Evolutionary conservation across 92 coral and sea anemone species (phyloP), one percentile per base, ranked within the genome.

Genomic region (Epizoanthus stellaris): DNA sequence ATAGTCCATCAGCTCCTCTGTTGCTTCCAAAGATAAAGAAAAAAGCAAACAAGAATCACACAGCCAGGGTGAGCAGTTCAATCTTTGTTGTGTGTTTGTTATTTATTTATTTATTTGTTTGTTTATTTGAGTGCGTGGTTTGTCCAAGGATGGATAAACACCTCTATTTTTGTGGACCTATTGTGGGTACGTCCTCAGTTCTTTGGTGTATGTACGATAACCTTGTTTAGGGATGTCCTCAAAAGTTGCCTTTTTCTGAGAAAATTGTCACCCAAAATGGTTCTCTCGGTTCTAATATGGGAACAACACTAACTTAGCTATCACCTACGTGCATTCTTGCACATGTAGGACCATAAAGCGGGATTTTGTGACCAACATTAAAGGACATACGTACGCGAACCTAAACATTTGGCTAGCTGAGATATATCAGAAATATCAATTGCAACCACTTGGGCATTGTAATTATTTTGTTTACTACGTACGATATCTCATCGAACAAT

Each of bases 1-100:
- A 40, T 14, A 77, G 82, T 42, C 82, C 61, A 77, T 77, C 82
- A 38, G 82, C 82, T 1, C 82, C 82, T 56, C 47, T 77, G 25
- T 69, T 77, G 65, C 70, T 77, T 77, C 82, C 82, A 14, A 77
- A 77, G 70, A 77, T 77, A 59, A 77, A 77, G 43, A 77, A 77
- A 54, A 77, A 77, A 60, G 70, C 70, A 43, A 77, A 59, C 68
- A 60, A 59, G 70, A 77, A n/a, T 39, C 57, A 59, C 39, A 39
- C 47, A 38, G 47, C 63, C 39, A 72, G 17, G 59, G 76, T 72
- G 40, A 72, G 76, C 14, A 38, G 19, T 52, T 52, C 13, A 9
- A 9, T 52, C 12, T 7, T 68, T 34, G 73, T 39, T 68, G 67
- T n/a, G 39, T 23, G 30, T 23, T 34, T 64, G 9, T n/a, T 59